Conservation (phyloP, 2,888 invertebrate species). For the Endotricha flammealis region DNA sequence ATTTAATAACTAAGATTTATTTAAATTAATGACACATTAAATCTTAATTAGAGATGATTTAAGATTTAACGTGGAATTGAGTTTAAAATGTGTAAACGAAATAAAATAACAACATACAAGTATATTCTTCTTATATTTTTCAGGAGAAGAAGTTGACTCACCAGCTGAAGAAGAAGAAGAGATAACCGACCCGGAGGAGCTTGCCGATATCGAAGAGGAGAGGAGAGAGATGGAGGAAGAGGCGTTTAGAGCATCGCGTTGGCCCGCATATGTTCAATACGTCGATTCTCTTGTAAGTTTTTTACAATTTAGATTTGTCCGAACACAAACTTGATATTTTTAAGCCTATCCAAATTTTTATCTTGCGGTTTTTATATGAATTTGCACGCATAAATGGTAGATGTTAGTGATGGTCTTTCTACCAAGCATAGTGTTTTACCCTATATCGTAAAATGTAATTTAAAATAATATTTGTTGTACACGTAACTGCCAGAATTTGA, state of each 20-base stretch:
- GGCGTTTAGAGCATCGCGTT: constrained; percentile 57
- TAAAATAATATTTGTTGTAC: not conserved
- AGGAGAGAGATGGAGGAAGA: constrained; percentile 52
- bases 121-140: constrained; percentile 3
- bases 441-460: no score
- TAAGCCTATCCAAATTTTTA: no score
- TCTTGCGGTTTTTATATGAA: no score
- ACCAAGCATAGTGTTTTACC: no score
- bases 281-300: constrained; percentile 57
- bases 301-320: no score
- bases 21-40: not conserved
- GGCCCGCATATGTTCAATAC: constrained; percentile 72
- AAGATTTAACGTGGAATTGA: no score
- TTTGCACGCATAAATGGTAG: no score
- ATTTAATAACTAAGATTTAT: no score
- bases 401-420: no score
- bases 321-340: no score
- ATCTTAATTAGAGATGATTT: no score
- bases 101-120: not conserved
- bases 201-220: constrained; percentile 66
- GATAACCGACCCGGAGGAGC: constrained; percentile 53
- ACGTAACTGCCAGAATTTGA: not conserved
- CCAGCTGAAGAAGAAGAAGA: constrained; percentile 60
- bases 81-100: not conserved
- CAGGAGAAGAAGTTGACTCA: constrained; percentile 62